A percentile compares a stretch with the other conserved stretches of the same genome.
phyloP scores from a whole-genome alignment of 2,113 vertebrate genomes.

The Zapornia atra region DNA sequence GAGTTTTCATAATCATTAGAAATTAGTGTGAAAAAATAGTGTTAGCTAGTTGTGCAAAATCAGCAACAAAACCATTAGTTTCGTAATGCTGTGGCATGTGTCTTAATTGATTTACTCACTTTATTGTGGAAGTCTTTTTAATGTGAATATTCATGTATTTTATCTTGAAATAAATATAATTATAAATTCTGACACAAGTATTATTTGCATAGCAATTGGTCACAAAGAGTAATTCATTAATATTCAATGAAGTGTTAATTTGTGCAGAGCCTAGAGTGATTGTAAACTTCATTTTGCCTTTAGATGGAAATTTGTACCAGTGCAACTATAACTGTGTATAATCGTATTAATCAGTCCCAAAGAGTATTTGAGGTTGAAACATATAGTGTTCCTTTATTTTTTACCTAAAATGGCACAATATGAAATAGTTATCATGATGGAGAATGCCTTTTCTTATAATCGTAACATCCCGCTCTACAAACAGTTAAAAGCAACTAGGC shows the following conservation, averaged over 20 bases:
- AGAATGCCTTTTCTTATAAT: not conserved
- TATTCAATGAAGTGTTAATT: slow-evolving; percentile 78
- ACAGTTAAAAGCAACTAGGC: not conserved
- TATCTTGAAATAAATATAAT: slow-evolving; percentile 70
- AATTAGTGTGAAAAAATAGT: not conserved
- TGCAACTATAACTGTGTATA: slow-evolving; percentile 74
- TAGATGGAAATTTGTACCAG: slow-evolving; percentile 75
- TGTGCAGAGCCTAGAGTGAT: slow-evolving; percentile 65
- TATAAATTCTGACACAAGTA: slow-evolving; percentile 72
- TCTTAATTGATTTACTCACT: slow-evolving; percentile 30
- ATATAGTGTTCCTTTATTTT: slow-evolving; percentile 37
- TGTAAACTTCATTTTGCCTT: slow-evolving; percentile 79
- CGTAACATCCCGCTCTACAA: not conserved
- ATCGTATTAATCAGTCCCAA: slow-evolving; percentile 75
- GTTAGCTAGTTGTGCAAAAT: not conserved
- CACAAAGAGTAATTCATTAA: slow-evolving; percentile 81
- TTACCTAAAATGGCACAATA: not conserved
- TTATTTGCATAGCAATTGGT: slow-evolving; percentile 78
- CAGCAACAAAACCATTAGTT: not conserved
- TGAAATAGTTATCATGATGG: not conserved
- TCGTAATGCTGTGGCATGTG: not conserved
- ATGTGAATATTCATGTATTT: not conserved
- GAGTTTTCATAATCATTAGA: not conserved
- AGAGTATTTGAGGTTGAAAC: slow-evolving; percentile 52
- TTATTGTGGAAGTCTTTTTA: slow-evolving; percentile 7